Evolutionary conservation across 30 jellyfish, hydroid and myxozoan genomes (phyloP).

Genomic region (Rhopilema esculentum): DNA sequence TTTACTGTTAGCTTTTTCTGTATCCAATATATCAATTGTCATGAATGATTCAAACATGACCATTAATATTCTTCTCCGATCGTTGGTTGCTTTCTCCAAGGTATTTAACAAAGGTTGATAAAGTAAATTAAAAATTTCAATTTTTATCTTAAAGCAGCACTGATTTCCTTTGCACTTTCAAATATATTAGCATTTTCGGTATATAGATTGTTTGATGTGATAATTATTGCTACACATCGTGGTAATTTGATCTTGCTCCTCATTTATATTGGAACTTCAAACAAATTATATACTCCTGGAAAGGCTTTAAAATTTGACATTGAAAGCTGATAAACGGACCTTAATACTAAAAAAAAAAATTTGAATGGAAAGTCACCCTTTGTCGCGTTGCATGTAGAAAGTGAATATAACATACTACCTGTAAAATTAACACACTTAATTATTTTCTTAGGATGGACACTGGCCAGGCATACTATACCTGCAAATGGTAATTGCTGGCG

Average conservation of each 20-base stretch:
- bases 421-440: background rate
- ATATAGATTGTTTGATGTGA: background rate
- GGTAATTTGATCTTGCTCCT: background rate
- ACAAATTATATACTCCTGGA: background rate
- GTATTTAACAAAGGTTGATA: background rate
- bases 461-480: background rate
- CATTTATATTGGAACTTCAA: background rate
- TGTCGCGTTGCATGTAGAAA: background rate
- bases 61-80: background rate
- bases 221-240: background rate
- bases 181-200: background rate
- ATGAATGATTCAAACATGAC: background rate
- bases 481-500: background rate
- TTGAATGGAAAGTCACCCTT: background rate
- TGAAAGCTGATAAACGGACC: background rate
- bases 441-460: background rate
- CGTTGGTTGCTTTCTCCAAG: background rate
- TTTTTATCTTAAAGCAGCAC: background rate
- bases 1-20: background rate
- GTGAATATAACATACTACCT: background rate
- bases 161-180: background rate
- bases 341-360: too few species aligned
- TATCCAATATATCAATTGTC: background rate
- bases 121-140: too few species aligned
- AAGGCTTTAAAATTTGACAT: background rate